Percentiles rank a stretch among this genome's conserved stretches.
These are phyloP conservation scores for Meda fulgida DNA, from an alignment of 2,797 vertebrate genomes.

Conservation along the genomic window DNA sequence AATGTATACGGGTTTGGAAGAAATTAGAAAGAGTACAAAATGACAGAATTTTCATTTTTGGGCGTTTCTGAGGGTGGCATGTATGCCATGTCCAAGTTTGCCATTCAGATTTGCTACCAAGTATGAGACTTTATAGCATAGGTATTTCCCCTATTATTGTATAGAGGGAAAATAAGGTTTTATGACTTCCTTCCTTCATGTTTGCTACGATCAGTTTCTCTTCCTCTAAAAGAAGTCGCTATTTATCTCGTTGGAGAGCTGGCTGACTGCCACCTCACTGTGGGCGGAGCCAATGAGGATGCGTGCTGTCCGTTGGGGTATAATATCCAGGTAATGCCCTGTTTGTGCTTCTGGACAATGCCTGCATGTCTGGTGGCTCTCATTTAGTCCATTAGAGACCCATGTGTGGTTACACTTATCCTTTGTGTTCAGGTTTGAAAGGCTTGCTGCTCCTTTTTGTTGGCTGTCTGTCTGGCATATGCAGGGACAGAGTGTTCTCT, in stretches of 20 bases:
- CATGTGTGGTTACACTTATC: conserved; percentile 71
- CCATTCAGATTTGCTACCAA: neutral
- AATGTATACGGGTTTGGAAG: neutral
- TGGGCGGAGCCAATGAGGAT: conserved; percentile 71
- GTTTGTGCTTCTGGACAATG: conserved; percentile 63
- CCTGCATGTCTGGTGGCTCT: conserved; percentile 70
- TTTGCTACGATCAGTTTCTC: neutral
- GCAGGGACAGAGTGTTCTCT: conserved; percentile 69
- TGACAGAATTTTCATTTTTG: neutral
- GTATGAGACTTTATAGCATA: neutral
- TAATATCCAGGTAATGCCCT: conserved; percentile 62
- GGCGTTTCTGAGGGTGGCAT: neutral
- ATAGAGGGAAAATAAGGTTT: neutral
- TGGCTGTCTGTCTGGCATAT: conserved; percentile 59
- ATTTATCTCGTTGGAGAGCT: conserved; percentile 78
- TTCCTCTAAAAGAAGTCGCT: conserved; percentile 76
- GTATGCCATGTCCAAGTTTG: neutral
- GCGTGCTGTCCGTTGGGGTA: conserved; percentile 71
- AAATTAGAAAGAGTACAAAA: neutral
- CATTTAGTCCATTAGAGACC: conserved; percentile 67
- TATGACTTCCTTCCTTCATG: neutral
- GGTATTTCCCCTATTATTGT: neutral
- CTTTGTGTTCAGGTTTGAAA: conserved; percentile 51
- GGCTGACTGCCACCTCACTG: conserved; percentile 76
- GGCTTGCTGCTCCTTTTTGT: conserved; percentile 61